These are phyloP conservation scores for Drosophila lacicola DNA, from an alignment of 2,888 invertebrate species.

Conservation along the genomic window DNA sequence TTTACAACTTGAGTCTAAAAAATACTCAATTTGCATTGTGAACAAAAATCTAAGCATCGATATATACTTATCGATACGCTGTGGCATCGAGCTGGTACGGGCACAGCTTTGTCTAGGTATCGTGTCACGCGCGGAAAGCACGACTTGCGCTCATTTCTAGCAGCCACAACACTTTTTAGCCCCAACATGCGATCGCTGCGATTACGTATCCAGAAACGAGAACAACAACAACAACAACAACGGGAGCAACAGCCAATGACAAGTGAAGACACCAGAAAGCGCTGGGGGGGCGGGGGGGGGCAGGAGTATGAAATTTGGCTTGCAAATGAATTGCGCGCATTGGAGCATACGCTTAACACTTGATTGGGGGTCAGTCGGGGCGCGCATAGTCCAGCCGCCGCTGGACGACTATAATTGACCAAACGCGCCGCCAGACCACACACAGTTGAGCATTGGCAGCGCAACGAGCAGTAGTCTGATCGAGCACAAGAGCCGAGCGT, in stretches of 20 bases:
- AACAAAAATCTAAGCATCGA: too few species aligned
- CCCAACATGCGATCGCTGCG: constrained; percentile 1
- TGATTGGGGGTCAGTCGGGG: background rate
- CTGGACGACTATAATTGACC: constrained; percentile 51
- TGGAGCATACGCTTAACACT: constrained; percentile 64
- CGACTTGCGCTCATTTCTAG: constrained; percentile 1
- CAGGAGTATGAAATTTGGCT: constrained; percentile 35
- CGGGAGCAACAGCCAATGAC: too few species aligned
- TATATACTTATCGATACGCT: too few species aligned
- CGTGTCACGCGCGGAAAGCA: background rate
- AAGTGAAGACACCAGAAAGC: too few species aligned
- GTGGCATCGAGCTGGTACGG: too few species aligned
- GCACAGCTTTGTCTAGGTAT: too few species aligned
- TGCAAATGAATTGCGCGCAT: constrained; percentile 40
- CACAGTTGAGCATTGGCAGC: constrained; percentile 53
- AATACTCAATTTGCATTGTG: too few species aligned
- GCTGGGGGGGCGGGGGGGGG: background rate
- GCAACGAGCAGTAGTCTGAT: constrained; percentile 27
- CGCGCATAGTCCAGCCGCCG: constrained; percentile 38
- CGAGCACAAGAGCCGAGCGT: constrained; percentile 1
- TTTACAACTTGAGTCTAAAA: too few species aligned
- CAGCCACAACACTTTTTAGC: too few species aligned
- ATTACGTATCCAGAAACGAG: background rate
- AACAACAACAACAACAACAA: too few species aligned
- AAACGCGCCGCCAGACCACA: constrained; percentile 2